Conservation (phyloP, 1,140 invertebrate species). For the Cyclargus thomasi region DNA sequence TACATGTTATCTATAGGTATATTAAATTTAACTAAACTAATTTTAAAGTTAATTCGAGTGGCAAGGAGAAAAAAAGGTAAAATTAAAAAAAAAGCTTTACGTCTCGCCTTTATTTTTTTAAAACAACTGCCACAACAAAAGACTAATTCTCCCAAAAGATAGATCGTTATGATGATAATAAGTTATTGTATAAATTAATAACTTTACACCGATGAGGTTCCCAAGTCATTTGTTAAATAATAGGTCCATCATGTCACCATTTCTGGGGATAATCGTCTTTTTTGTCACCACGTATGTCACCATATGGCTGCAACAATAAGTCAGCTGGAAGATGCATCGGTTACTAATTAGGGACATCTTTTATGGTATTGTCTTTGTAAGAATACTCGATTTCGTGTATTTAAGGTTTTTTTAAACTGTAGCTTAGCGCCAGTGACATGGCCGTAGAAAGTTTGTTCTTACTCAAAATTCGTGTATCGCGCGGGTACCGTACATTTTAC, state of each 20-base stretch:
- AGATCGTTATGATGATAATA: background rate
- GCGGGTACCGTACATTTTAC: too few relatives aligned
- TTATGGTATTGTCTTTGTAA: background rate
- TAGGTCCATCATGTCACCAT: conserved; percentile 21
- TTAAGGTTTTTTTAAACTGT: too few relatives aligned
- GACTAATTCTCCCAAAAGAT: conserved; percentile 7
- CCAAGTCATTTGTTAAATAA: conserved; percentile 16
- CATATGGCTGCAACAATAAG: conserved; percentile 38
- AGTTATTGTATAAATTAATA: conserved; percentile 12
- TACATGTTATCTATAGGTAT: too few relatives aligned
- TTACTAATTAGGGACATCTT: background rate
- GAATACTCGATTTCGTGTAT: too few relatives aligned
- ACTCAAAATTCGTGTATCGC: too few relatives aligned
- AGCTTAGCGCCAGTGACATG: too few relatives aligned
- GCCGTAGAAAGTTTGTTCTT: too few relatives aligned
- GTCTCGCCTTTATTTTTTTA: too few relatives aligned
- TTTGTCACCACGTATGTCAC: conserved; percentile 38
- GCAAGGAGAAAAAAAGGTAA: too few relatives aligned
- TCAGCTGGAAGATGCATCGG: background rate
- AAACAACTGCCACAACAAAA: background rate
- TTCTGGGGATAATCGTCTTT: conserved; percentile 22
- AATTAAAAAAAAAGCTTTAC: too few relatives aligned
- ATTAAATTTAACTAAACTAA: too few relatives aligned
- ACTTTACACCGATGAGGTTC: conserved; percentile 15
- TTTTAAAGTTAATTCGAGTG: too few relatives aligned